phyloP scores from a whole-genome alignment of 2,888 invertebrate genomes.

The Acanthosepion lycidas region DNA sequence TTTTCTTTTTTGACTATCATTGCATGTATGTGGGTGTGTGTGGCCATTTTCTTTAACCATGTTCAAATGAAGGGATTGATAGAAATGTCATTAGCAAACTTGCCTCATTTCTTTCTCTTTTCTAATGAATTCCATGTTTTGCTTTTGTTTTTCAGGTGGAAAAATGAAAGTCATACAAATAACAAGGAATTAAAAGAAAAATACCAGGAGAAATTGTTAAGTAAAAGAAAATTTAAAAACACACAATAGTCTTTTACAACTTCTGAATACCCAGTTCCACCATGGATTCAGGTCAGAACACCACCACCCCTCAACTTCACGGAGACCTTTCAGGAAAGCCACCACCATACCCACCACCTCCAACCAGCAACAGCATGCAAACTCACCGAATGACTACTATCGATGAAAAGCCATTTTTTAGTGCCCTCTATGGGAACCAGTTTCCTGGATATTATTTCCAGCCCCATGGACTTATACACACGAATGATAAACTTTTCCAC shows the following conservation, averaged over 20 bases:
- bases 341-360: not conserved
- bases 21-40: too few relatives aligned
- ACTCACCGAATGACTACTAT: not conserved
- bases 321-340: not conserved
- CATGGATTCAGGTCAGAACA: not conserved
- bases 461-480: not conserved
- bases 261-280: not conserved
- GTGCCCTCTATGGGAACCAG: constrained; percentile 5
- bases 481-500: not conserved
- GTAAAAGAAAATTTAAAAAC: too few relatives aligned
- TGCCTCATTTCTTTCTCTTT: too few relatives aligned
- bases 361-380: not conserved
- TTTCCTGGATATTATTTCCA: not conserved
- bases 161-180: not conserved
- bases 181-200: not conserved
- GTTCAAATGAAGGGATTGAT: too few relatives aligned
- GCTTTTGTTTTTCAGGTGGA: not conserved
- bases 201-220: not conserved
- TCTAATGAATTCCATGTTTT: not conserved
- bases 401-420: not conserved
- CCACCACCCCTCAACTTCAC: not conserved
- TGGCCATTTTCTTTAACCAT: too few relatives aligned
- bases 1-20: too few relatives aligned
- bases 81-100: too few relatives aligned
- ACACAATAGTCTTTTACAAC: not conserved